phyloP scores from a whole-genome alignment of 2,113 vertebrate genomes.

The Thermophis baileyi region DNA sequence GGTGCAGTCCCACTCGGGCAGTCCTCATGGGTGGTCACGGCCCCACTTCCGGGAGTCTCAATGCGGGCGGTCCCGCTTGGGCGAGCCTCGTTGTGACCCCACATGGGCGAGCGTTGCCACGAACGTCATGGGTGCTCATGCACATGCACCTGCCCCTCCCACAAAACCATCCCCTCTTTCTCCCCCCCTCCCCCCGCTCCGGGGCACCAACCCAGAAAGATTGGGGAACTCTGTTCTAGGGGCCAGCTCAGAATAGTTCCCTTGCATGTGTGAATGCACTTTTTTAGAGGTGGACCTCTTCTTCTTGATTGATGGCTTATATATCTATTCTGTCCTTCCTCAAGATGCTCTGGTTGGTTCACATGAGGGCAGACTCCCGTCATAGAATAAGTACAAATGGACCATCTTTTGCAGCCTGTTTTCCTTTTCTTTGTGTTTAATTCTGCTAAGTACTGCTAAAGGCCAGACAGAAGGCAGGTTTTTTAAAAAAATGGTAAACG shows the following conservation, averaged over 20 bases:
- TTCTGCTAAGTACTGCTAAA: not conserved
- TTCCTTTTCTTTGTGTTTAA: not conserved
- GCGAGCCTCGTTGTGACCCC: no score
- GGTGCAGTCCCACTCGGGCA: no score
- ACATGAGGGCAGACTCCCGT: not conserved
- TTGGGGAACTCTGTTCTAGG: not conserved
- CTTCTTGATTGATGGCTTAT: not conserved
- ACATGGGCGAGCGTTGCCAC: no score
- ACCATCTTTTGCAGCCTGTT: not conserved
- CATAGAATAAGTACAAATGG: not conserved
- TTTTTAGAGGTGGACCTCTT: not conserved
- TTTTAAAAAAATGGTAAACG: not conserved
- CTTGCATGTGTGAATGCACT: not conserved
- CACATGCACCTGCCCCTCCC: no score
- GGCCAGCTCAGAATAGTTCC: not conserved
- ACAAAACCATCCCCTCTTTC: no score
- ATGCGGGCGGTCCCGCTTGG: no score
- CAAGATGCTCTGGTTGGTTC: not conserved
- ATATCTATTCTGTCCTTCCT: not conserved
- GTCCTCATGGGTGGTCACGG: no score
- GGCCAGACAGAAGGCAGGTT: not conserved
- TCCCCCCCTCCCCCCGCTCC: no score
- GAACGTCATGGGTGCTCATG: no score
- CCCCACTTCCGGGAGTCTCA: no score
- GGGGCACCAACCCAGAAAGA: no score